These are phyloP conservation scores for Acrobasis repandana DNA, from an alignment of 2,888 invertebrate genomes.

Conservation along the genomic window DNA sequence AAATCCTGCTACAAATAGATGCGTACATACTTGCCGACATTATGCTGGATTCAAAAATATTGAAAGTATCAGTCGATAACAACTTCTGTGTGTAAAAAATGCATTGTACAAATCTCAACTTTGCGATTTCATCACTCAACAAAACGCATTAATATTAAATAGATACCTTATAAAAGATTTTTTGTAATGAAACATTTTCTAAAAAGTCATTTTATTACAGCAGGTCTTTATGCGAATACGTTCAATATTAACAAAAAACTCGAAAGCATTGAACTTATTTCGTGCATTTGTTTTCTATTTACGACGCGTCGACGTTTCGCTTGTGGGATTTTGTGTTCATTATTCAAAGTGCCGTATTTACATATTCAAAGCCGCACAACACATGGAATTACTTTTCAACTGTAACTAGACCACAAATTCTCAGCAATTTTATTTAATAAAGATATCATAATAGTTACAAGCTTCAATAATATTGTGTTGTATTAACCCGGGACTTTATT, in stretches of 20 bases:
- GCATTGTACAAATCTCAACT: no score
- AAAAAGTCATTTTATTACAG: neutral
- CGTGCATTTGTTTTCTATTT: slow-evolving; percentile 67
- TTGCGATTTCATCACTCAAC: no score
- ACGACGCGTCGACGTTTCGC: slow-evolving; percentile 46
- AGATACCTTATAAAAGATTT: no score
- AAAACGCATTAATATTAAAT: no score
- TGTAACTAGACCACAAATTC: neutral
- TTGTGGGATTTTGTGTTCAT: slow-evolving; percentile 28
- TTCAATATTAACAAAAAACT: slow-evolving; percentile 33
- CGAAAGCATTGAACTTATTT: slow-evolving; percentile 70
- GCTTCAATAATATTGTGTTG: no score
- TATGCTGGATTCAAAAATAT: no score
- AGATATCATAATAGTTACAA: neutral
- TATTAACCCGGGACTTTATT: no score
- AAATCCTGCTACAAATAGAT: no score
- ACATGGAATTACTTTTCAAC: slow-evolving; percentile 3
- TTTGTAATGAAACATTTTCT: neutral
- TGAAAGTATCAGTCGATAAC: no score
- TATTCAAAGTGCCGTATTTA: slow-evolving; percentile 18
- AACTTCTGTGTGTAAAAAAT: no score
- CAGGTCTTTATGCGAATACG: neutral
- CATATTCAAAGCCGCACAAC: slow-evolving; percentile 20
- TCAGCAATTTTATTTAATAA: neutral
- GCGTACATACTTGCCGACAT: no score